These are phyloP conservation scores for Ranitomeya imitator DNA, from an alignment of 2,113 vertebrate species.

Conservation along the genomic window DNA sequence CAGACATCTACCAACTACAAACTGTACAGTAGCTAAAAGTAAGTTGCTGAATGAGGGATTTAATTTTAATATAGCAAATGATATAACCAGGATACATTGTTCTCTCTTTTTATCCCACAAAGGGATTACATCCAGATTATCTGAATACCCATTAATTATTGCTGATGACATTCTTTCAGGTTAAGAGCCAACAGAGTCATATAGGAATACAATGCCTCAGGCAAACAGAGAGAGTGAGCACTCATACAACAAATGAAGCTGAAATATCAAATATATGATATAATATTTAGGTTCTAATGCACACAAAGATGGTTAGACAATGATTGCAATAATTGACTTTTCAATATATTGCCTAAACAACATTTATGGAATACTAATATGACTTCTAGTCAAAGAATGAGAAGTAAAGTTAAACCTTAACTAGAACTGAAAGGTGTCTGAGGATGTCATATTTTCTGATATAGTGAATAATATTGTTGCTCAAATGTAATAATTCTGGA, in stretches of 20 bases:
- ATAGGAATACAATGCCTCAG: background rate
- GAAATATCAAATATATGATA: too few relatives aligned
- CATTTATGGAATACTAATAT: too few relatives aligned
- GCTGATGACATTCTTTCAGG: constrained; percentile 21
- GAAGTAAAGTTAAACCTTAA: too few relatives aligned
- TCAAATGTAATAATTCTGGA: too few relatives aligned
- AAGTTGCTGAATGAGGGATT: background rate
- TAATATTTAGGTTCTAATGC: too few relatives aligned
- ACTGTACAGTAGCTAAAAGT: background rate
- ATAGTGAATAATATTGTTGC: too few relatives aligned
- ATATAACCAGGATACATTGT: constrained; percentile 19
- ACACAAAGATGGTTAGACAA: too few relatives aligned
- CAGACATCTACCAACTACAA: background rate
- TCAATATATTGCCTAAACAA: too few relatives aligned
- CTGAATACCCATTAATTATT: constrained; percentile 11
- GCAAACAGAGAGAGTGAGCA: background rate
- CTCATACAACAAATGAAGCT: background rate
- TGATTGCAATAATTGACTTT: too few relatives aligned
- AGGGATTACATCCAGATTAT: constrained; percentile 16
- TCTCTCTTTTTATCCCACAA: constrained; percentile 9
- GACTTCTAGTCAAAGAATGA: too few relatives aligned
- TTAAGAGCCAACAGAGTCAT: background rate
- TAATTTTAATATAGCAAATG: constrained; percentile 3
- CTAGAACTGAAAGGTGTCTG: too few relatives aligned
- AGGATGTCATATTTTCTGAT: too few relatives aligned